Conservation (phyloP, 2,797 vertebrate genomes). For the Poecilia gillii region DNA sequence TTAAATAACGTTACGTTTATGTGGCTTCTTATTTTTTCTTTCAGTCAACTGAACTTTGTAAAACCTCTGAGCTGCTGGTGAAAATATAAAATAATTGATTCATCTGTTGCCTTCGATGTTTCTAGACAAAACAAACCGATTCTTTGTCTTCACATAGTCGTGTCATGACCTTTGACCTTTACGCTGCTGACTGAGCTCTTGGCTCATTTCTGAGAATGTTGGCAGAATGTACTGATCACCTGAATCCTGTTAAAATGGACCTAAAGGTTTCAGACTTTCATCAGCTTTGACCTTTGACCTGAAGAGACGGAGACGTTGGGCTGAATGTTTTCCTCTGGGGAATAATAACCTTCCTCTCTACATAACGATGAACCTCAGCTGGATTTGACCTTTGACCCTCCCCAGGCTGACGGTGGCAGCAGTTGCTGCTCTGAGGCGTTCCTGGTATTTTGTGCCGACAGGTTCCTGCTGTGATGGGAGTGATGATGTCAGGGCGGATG, state of each 20-base stretch:
- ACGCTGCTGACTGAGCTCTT: not conserved
- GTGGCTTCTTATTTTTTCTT: no score
- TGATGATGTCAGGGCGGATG: not conserved
- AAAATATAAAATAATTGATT: not conserved
- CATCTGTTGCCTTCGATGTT: not conserved
- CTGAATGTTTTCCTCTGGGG: not conserved
- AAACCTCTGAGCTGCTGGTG: not conserved
- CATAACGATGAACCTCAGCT: not conserved
- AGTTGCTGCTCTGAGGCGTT: not conserved
- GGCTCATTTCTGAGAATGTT: not conserved
- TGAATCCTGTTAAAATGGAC: no score
- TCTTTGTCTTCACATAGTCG: not conserved
- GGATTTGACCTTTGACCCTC: not conserved
- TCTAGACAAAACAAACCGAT: not conserved
- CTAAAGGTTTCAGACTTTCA: no score
- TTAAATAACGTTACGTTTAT: no score
- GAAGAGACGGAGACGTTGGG: not conserved
- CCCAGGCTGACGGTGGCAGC: not conserved
- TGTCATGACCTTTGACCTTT: conserved; percentile 5
- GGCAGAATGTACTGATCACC: not conserved
- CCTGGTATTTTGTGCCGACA: not conserved
- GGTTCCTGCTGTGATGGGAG: not conserved
- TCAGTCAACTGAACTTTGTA: no score
- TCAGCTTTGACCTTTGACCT: not conserved
- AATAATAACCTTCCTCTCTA: not conserved